These are phyloP conservation scores for Parnassius mnemosyne DNA, from an alignment of 2,888 invertebrate genomes.

Conservation along the genomic window DNA sequence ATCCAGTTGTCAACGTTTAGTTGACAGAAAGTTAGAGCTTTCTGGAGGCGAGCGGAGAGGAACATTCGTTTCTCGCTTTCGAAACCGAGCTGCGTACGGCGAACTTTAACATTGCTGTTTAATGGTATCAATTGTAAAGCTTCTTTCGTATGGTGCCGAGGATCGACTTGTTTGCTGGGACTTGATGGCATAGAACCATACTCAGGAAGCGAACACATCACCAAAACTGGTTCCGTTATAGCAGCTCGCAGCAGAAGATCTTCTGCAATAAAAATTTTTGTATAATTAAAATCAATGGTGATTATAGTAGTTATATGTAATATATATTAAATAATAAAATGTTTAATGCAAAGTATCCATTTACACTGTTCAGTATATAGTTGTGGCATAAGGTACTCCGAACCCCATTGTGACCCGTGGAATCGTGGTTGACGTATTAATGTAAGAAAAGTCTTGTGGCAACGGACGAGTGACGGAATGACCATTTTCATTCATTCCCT, in stretches of 20 bases:
- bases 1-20: constrained; percentile 83
- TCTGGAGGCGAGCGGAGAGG: constrained; percentile 82
- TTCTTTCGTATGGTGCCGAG: constrained; percentile 77
- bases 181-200: constrained; percentile 69
- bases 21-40: constrained; percentile 84
- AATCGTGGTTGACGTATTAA: too few species aligned
- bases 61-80: constrained; percentile 83
- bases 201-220: constrained; percentile 83
- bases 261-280: constrained; percentile 44
- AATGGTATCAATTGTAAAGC: constrained; percentile 74
- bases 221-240: constrained; percentile 82
- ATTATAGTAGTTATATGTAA: too few species aligned
- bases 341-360: too few species aligned
- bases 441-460: too few species aligned
- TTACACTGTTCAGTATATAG: too few species aligned
- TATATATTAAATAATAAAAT: too few species aligned
- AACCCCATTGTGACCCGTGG: too few species aligned
- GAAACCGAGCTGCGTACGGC: constrained; percentile 82
- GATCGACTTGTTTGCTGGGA: constrained; percentile 77
- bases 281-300: background rate
- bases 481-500: too few species aligned
- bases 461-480: too few species aligned
- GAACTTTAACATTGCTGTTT: constrained; percentile 61
- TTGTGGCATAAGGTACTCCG: too few species aligned
- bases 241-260: constrained; percentile 82